Conservation (phyloP, 2,888 invertebrate species). For the Macropis europaea region DNA sequence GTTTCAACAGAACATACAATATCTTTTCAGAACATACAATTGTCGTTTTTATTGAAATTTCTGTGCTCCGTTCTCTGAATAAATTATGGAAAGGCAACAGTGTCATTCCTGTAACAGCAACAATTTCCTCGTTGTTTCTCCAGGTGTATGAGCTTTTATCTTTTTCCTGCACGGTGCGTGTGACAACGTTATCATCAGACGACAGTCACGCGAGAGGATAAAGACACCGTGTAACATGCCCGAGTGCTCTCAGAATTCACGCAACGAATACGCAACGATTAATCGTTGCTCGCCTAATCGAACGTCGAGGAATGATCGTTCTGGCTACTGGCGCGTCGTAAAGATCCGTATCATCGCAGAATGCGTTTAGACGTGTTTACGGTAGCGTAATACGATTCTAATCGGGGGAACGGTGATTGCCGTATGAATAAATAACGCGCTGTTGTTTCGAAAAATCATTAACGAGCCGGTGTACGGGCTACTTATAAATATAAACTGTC, state of each 20-base stretch:
- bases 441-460: background rate
- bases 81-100: too few species aligned
- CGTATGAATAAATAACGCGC: conserved; percentile 5
- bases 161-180: background rate
- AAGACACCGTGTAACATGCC: conserved; percentile 30
- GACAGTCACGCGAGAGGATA: conserved; percentile 38
- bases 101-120: conserved; percentile 7
- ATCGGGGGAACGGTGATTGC: background rate
- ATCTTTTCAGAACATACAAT: too few species aligned
- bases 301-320: conserved; percentile 18
- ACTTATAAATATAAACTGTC: too few species aligned
- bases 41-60: too few species aligned
- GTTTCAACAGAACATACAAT: too few species aligned
- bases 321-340: conserved; percentile 5
- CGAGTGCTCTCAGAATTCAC: conserved; percentile 21
- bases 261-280: conserved; percentile 29
- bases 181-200: conserved; percentile 25
- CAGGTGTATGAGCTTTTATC: too few species aligned
- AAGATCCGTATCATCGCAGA: conserved; percentile 23
- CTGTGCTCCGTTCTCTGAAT: too few species aligned
- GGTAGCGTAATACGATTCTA: conserved; percentile 30
- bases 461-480: background rate
- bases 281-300: conserved; percentile 38
- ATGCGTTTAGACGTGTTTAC: conserved; percentile 23
- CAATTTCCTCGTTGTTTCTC: conserved; percentile 5